Evolutionary conservation across 2,888 invertebrate genomes (phyloP).

Genomic region (Dynastes maya): DNA sequence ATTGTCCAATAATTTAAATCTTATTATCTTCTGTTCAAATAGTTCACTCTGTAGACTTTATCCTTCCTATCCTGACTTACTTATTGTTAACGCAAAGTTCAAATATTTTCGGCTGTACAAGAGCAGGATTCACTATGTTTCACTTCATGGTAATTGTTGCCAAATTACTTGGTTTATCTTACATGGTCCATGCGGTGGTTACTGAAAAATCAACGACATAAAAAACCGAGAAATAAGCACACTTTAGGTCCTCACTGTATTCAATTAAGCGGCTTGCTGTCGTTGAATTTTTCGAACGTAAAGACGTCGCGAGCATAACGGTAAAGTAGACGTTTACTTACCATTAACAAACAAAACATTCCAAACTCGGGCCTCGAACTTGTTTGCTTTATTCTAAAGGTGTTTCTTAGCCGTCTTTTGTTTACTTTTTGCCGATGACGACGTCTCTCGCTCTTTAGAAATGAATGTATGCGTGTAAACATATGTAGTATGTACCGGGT

Average conservation of each 20-base stretch:
- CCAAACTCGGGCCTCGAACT: neutral
- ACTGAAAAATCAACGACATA: too few species aligned
- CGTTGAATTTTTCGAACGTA: constrained; percentile 7
- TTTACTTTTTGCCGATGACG: constrained; percentile 1
- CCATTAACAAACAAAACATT: constrained; percentile 34
- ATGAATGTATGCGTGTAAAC: neutral
- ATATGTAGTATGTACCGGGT: neutral
- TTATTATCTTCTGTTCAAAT: too few species aligned
- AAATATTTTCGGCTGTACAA: too few species aligned
- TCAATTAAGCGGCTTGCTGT: constrained; percentile 1
- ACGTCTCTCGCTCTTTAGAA: neutral
- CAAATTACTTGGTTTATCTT: too few species aligned
- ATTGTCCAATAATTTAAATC: too few species aligned
- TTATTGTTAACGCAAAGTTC: too few species aligned
- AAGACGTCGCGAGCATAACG: neutral
- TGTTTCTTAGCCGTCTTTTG: neutral
- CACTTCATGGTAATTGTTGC: too few species aligned
- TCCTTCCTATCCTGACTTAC: too few species aligned
- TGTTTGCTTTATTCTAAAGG: neutral
- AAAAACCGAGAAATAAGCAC: too few species aligned
- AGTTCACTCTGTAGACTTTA: too few species aligned
- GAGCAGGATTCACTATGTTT: too few species aligned
- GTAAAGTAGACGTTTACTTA: constrained; percentile 25
- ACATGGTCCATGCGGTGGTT: too few species aligned
- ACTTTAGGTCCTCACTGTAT: neutral